Evolutionary conservation across 1,140 invertebrate species (phyloP).

Genomic region (Thereuonema tuberculata): DNA sequence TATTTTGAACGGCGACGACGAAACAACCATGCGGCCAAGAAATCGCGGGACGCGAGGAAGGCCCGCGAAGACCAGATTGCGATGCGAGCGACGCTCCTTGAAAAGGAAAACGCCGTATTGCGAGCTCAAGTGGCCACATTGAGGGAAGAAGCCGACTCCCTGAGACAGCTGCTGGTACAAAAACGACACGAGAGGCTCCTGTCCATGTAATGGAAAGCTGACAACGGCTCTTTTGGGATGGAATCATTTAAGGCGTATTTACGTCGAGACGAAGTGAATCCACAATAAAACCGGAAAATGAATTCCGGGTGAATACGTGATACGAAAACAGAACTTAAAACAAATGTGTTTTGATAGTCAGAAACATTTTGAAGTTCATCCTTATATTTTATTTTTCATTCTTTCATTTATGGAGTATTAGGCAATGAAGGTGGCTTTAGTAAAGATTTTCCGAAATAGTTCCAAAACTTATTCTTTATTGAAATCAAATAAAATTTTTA

Average conservation of each 20-base stretch:
- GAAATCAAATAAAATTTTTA: too few species aligned
- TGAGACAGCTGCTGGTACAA: slow-evolving; percentile 44
- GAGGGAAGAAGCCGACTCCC: slow-evolving; percentile 58
- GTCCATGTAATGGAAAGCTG: not conserved
- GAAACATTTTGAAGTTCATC: too few species aligned
- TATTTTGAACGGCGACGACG: slow-evolving; percentile 72
- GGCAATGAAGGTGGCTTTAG: too few species aligned
- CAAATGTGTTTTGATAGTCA: too few species aligned
- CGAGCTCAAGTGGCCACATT: slow-evolving; percentile 61
- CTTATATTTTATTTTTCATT: too few species aligned
- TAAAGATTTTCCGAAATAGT: too few species aligned
- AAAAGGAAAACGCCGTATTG: slow-evolving; percentile 72
- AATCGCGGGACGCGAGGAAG: slow-evolving; percentile 32
- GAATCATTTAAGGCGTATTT: not conserved
- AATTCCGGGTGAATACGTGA: too few species aligned
- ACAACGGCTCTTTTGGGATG: not conserved
- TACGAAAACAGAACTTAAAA: too few species aligned
- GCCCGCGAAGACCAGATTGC: slow-evolving; percentile 48
- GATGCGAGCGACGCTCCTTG: slow-evolving; percentile 57
- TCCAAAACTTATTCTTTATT: too few species aligned
- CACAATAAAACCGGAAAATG: not conserved
- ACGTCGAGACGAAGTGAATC: not conserved
- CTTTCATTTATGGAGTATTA: too few species aligned
- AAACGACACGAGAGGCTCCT: too few species aligned
- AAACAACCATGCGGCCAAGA: slow-evolving; percentile 70